Evolutionary conservation across 2,888 invertebrate genomes (phyloP), one percentile per base, ranked within the genome.

Genomic region (Carcina quercana): DNA sequence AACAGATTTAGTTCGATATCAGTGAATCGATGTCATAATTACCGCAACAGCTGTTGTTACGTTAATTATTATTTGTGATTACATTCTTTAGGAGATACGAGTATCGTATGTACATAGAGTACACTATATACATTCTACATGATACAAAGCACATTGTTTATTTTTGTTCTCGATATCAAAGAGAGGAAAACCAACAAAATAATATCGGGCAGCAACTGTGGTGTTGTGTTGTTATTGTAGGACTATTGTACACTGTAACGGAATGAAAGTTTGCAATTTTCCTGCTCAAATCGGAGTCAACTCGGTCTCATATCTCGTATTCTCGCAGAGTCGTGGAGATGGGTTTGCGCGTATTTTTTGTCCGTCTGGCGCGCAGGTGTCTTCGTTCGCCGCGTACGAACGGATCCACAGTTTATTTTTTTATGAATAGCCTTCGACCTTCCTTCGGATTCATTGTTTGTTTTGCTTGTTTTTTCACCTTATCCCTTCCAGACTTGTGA

Each of bases 361-460:
- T 50, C 52, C 54, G 72, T 75, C 72, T 74, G 70, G 66, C 60
- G 59, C 66, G 69, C 75, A 75, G 75, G 74, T 74, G 74, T 64
- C 59, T 68, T 53, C 47, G 50, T 14, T n/a, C 54, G 51, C 50
- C 52, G 47, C n/a, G n/a, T n/a, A n/a, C n/a, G n/a, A 49, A 48
- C 45, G 46, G 40, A 40, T 47, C 55, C 46, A 50, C 47, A 52
- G 47, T 59, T 33, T 42, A 51, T 59, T 69, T 69, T 69, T 71
- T 65, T 56, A 40, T 44, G 43, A 54, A 59, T 47, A 62, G 58
- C 59, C 57, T 65, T 59, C 63, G 61, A 65, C 63, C 60, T 58
- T 43, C 49, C 36, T 49, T 45, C 51, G 53, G 50, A 59, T 56
- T 54, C 53, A 58, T 55, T 66, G 62, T 69, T 68, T 67, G 58